Percentiles rank a stretch among this genome's conserved stretches.
Conservation (phyloP, 2,888 invertebrate genomes). For the Phragmatobia fuliginosa region DNA sequence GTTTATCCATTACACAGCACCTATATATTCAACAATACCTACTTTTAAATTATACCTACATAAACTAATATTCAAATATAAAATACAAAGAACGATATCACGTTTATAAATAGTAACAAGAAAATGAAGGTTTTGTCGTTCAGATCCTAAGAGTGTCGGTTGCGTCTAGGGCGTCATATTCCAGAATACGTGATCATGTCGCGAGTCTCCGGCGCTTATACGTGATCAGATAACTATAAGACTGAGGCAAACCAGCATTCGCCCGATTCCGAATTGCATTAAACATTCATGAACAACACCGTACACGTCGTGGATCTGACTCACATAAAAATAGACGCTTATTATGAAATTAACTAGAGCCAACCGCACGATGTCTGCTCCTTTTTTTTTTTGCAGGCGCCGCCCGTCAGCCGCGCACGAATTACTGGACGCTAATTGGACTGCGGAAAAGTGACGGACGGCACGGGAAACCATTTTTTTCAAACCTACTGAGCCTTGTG, state of each 20-base stretch:
- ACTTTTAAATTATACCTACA: conserved; percentile 25
- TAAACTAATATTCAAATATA: conserved; percentile 27
- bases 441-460: conserved; percentile 83
- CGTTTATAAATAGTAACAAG: conserved; percentile 36
- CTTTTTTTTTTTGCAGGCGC: conserved; percentile 76
- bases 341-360: conserved; percentile 84
- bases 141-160: conserved; percentile 67
- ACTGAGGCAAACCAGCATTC: conserved; percentile 53
- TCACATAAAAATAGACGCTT: conserved; percentile 85
- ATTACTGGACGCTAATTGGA: conserved; percentile 86
- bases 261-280: conserved; percentile 74
- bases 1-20: conserved; percentile 49
- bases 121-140: conserved; percentile 53
- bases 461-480: conserved; percentile 72
- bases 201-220: conserved; percentile 62
- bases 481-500: conserved; percentile 46
- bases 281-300: conserved; percentile 80
- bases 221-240: conserved; percentile 63
- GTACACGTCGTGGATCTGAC: conserved; percentile 71
- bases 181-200: conserved; percentile 78
- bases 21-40: conserved; percentile 45
- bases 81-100: conserved; percentile 41
- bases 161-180: conserved; percentile 73
- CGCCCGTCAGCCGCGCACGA: conserved; percentile 79
- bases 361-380: conserved; percentile 71